These are phyloP conservation scores for Rhadinocentrus ornatus DNA, from an alignment of 2,797 vertebrate species.

Conservation along the genomic window DNA sequence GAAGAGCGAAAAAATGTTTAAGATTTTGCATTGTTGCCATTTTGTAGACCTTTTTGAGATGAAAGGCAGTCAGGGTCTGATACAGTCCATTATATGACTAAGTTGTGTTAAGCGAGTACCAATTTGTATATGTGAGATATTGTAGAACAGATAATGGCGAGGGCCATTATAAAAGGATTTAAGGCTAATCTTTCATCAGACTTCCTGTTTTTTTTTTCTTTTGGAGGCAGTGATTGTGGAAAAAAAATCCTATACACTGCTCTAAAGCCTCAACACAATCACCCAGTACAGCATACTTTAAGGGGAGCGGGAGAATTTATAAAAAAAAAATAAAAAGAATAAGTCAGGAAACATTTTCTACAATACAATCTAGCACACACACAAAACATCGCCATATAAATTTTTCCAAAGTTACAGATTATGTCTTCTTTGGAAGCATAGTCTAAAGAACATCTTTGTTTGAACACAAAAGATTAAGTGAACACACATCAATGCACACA, in stretches of 20 bases:
- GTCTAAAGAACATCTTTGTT: conserved; percentile 83
- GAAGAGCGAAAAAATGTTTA: conserved; percentile 17
- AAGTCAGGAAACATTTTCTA: conserved; percentile 75
- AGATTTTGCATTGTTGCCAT: conserved; percentile 31
- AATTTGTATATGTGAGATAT: conserved; percentile 34
- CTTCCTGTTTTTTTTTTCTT: conserved; percentile 62
- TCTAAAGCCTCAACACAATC: conserved; percentile 74
- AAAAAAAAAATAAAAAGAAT: conserved; percentile 19
- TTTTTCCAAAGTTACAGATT: conserved; percentile 76
- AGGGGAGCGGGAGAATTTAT: conserved; percentile 6
- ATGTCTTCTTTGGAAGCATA: conserved; percentile 81
- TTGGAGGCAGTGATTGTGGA: conserved; percentile 16
- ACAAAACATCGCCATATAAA: conserved; percentile 74
- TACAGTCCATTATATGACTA: conserved; percentile 23
- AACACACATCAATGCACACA: conserved; percentile 84
- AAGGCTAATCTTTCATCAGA: conserved; percentile 72
- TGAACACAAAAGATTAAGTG: conserved; percentile 84
- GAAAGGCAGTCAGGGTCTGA: neutral
- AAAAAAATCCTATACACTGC: conserved; percentile 43
- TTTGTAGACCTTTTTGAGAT: conserved; percentile 36
- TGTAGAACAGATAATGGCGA: conserved; percentile 44
- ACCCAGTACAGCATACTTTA: conserved; percentile 76
- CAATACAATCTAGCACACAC: conserved; percentile 81
- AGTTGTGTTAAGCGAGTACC: conserved; percentile 52
- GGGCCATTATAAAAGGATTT: conserved; percentile 55